Evolutionary conservation across 2,888 invertebrate species (phyloP).

Genomic region (Beris chalybata): DNA sequence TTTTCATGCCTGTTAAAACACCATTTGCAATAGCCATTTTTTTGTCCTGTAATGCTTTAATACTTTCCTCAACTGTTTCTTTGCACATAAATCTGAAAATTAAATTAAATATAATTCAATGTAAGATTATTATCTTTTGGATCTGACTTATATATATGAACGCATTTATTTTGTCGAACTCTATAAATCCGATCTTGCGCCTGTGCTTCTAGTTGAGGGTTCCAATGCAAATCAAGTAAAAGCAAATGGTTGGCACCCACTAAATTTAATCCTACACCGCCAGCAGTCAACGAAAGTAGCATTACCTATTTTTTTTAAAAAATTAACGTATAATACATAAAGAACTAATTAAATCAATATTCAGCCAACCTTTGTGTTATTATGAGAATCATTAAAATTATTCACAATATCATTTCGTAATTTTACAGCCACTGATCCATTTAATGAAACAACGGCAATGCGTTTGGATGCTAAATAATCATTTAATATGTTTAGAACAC

Average conservation of each 20-base stretch:
- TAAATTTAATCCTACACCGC: constrained; percentile 93
- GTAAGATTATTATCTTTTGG: not conserved
- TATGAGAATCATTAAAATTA: constrained; percentile 67
- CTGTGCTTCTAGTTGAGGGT: constrained; percentile 93
- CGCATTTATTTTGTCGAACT: constrained; percentile 82
- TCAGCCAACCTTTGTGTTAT: constrained; percentile 59
- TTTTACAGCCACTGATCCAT: constrained; percentile 74
- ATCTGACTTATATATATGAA: constrained; percentile 77
- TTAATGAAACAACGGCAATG: constrained; percentile 67
- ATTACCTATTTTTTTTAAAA: constrained; percentile 64
- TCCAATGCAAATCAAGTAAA: constrained; percentile 93
- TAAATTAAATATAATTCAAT: constrained; percentile 36
- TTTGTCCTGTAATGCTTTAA: constrained; percentile 75
- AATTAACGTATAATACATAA: not conserved
- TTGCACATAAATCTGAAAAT: constrained; percentile 73
- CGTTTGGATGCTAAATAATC: constrained; percentile 61
- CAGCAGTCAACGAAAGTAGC: constrained; percentile 87
- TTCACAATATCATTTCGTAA: constrained; percentile 71
- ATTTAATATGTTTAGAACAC: constrained; percentile 73
- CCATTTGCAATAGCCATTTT: constrained; percentile 78
- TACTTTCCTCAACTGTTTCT: constrained; percentile 87
- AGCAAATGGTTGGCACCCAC: constrained; percentile 90
- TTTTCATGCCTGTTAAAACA: constrained; percentile 73
- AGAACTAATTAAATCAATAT: not conserved
- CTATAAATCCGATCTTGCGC: constrained; percentile 93